Percentiles rank a stretch among this genome's conserved stretches.
Evolutionary conservation across 2,797 vertebrate genomes (phyloP).

Genomic region (Poecile montanus): DNA sequence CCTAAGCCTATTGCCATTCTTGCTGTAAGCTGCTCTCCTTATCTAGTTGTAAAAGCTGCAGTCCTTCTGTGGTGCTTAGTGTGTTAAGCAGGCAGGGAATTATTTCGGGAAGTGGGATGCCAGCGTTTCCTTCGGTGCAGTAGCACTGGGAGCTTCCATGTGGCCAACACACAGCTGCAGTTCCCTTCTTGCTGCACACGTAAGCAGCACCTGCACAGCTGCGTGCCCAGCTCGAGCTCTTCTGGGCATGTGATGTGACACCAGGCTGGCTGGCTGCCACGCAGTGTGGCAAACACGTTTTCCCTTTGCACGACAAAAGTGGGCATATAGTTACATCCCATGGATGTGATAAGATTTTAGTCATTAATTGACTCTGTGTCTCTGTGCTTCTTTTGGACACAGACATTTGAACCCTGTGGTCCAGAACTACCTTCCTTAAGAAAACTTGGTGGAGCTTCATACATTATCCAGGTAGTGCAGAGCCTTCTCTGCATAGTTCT

Average conservation of each 20-base stretch:
- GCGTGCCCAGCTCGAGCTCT: neutral
- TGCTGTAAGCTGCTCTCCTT: constrained; percentile 25
- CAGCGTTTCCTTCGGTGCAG: neutral
- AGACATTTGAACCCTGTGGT: neutral
- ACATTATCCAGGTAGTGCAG: neutral
- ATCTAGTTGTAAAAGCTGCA: constrained; percentile 5
- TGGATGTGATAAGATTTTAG: neutral
- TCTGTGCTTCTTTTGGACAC: neutral
- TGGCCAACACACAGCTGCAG: neutral
- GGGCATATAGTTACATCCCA: neutral
- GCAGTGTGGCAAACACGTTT: neutral
- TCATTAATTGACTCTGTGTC: neutral
- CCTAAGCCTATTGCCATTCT: constrained; percentile 26
- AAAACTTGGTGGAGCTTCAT: neutral
- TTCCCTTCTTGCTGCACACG: neutral
- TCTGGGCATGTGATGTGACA: rapidly evolving
- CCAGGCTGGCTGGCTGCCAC: neutral
- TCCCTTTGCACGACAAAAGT: neutral
- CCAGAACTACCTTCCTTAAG: neutral
- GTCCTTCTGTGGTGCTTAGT: neutral
- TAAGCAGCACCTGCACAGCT: neutral
- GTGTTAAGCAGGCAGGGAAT: neutral
- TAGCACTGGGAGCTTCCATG: neutral
- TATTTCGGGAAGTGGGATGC: neutral
- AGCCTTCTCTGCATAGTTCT: neutral